Evolutionary conservation across 2,113 vertebrate genomes (phyloP).

Genomic region (Oncorhynchus clarkii): DNA sequence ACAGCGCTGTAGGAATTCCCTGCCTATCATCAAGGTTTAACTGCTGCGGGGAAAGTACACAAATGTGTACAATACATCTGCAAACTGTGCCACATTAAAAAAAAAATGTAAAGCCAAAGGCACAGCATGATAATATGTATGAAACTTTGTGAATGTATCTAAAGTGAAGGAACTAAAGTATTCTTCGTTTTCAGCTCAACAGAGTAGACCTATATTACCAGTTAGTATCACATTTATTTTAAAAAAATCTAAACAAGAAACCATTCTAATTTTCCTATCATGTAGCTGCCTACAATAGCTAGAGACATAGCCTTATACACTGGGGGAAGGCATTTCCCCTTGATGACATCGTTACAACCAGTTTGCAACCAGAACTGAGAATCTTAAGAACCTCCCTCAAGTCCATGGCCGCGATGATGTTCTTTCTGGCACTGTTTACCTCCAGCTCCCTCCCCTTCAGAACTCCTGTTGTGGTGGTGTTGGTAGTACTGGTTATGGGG

Average conservation of each 20-base stretch:
- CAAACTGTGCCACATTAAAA: too few species aligned
- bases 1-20: background rate
- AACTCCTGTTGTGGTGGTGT: background rate
- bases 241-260: background rate
- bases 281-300: too few species aligned
- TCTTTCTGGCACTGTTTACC: conserved; percentile 42
- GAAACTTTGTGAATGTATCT: too few species aligned
- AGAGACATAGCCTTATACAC: too few species aligned
- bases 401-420: conserved; percentile 1
- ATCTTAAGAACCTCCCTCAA: too few species aligned
- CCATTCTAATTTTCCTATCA: too few species aligned
- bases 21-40: background rate
- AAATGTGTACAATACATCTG: background rate
- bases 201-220: background rate
- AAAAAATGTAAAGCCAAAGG: too few species aligned
- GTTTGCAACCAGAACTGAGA: background rate
- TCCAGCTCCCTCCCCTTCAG: conserved; percentile 13
- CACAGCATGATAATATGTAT: too few species aligned
- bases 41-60: background rate
- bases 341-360: too few species aligned
- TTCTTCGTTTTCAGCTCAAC: too few species aligned
- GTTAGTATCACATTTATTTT: background rate
- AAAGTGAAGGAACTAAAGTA: too few species aligned
- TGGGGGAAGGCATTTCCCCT: too few species aligned
- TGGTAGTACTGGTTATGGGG: background rate